Evolutionary conservation across 2,888 invertebrate genomes (phyloP), one percentile per base, ranked within the genome.

Genomic region (Drosophila anomalata): DNA sequence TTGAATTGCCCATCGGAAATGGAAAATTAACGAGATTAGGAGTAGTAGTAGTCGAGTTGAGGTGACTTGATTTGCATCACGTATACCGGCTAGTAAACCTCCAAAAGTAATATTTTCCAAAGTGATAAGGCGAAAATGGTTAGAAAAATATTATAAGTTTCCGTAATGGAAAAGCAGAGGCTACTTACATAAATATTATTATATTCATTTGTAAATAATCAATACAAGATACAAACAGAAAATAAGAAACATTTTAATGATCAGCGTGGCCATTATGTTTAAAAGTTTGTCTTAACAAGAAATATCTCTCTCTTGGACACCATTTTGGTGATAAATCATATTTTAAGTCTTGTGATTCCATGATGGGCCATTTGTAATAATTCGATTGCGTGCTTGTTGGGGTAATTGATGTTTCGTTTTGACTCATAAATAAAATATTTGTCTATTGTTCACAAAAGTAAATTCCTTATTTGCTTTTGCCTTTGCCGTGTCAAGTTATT

Each of bases 341-440:
- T 76, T 78, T 80, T 84, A 82, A 87, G 87, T 75, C 85, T 84
- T 81, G 79, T 78, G 85, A 80, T 80, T 58, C 78, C 62, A 74
- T 80, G 87, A 82, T 80, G 82, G 87, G 69, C 79, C 87, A 82
- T 68, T 82, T 71, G 78, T 79, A 82, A 76, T 79, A 85, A 82
- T 81, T 83, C 83, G 76, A 87, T 83, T 87, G 86, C 87, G 65
- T 67, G 71, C 62, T 63, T 11, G 44, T 65, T 50, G 65, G 65
- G 26, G 24, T 60, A 69, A 69, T 69, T 46, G 60, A 69, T 69
- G 58, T 54, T 56, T 9, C 8, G 44, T 29, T 29, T 63, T 54
- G 36, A 47, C 29, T 31, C 51, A 55, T 60, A 67, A 60, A 66
- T 58, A 51, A 72, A 60, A 55, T 36, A 55, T 39, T 31, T 31